Evolutionary conservation across 2,888 invertebrate genomes (phyloP), one percentile per base, ranked within the genome.

Genomic region (Panopea generosa): DNA sequence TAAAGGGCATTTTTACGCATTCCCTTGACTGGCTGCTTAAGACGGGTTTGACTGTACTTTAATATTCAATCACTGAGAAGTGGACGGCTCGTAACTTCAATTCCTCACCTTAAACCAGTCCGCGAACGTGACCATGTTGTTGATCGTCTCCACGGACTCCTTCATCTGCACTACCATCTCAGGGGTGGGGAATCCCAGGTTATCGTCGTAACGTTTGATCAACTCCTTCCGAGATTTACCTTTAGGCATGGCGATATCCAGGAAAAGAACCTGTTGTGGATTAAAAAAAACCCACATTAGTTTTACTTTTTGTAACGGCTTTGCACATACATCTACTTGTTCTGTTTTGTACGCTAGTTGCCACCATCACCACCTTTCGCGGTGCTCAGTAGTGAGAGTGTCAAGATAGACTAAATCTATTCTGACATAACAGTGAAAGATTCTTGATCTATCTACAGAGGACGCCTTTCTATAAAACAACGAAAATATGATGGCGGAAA

Each of bases 141-240:
- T 76, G 52, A 90, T 87, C 6, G 73, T 77, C 2, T 83, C 72
- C 26, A 85, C 80, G 1, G 88, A 86, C 0, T 71, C 82, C 29
- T 90, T 89, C 89, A 90, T 89, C 65, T 84, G 62, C 57, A 71
- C 71, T 1, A 89, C 88, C 89, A 89, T 89, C 0, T 84, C 84
- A 2, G 74, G 61, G 2, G 88, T 89, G 0, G 90, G 90, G 43
- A 89, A 89, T 4, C 90, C 89, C 3, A 83, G 72, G 62, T 87
- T 87, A 27, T 83, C 82, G 67, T 90, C 89, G 40, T 90, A 90
- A 3, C 88, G 79, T 43, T 84, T 80, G 16, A 87, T 84, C 33
- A 89, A 49, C 3, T 87, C 83, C 29, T 84, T 70, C 38, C 86
- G 61, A 26, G 77, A 83, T 77, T 83, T 85, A 2, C 82, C 83